Conservation (phyloP, 2,797 vertebrate genomes). For the Taenioides sp. region DNA sequence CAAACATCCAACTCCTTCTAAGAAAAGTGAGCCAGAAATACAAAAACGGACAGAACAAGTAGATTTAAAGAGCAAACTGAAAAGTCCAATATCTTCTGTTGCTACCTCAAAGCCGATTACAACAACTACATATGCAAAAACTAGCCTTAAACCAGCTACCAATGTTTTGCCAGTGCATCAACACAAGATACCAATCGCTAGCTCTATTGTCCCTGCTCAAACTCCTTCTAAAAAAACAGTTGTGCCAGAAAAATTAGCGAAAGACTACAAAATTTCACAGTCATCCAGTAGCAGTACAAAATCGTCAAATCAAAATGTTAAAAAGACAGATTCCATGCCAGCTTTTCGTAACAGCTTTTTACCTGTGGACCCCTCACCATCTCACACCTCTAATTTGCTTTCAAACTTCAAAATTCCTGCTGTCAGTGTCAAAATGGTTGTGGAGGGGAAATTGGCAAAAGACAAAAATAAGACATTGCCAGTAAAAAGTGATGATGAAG, state of each 20-base stretch:
- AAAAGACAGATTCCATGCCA: background rate
- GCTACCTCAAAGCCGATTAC: conserved; percentile 5
- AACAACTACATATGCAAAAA: conserved; percentile 15
- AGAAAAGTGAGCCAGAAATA: conserved; percentile 20
- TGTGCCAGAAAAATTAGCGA: background rate
- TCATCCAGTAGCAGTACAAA: background rate
- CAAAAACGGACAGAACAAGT: conserved; percentile 13
- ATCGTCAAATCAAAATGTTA: background rate
- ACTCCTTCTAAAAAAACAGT: conserved; percentile 48
- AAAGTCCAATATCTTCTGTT: conserved; percentile 1
- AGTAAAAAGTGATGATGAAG: background rate
- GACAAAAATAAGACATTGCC: background rate
- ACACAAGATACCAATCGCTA: background rate
- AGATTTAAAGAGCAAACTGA: conserved; percentile 8
- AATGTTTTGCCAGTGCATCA: conserved; percentile 12
- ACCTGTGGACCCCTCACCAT: background rate
- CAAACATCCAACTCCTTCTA: conserved; percentile 22
- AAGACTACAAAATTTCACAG: background rate
- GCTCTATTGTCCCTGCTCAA: background rate
- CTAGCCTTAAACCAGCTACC: conserved; percentile 15
- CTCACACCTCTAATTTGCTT: background rate
- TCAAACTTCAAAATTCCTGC: background rate
- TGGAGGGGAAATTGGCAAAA: background rate
- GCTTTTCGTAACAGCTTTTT: background rate
- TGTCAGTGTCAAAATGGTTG: background rate